These are phyloP conservation scores for Saimiri boliviensis DNA, from an alignment of 2,113 vertebrate genomes.

Conservation along the genomic window DNA sequence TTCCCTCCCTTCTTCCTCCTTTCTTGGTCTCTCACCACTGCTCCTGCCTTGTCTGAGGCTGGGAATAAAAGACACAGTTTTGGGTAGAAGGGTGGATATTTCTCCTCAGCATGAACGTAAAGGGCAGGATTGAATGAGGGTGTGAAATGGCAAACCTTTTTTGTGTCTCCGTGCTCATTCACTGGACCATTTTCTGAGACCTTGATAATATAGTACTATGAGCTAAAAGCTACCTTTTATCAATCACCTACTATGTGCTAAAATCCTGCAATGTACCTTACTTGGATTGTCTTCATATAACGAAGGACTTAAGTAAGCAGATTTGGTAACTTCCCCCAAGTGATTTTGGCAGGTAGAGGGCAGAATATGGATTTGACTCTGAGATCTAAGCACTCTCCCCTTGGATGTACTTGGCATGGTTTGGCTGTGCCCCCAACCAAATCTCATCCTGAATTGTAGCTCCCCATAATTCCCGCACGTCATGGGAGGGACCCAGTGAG, in stretches of 20 bases:
- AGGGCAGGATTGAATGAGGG: background rate
- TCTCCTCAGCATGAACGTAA: slow-evolving; percentile 13
- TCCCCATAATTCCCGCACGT: too few species aligned
- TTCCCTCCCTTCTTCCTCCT: slow-evolving; percentile 38
- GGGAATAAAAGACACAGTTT: slow-evolving; percentile 23
- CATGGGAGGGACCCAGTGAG: too few species aligned
- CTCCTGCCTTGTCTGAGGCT: background rate
- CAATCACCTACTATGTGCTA: background rate
- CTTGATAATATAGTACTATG: background rate
- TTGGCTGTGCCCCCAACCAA: too few species aligned
- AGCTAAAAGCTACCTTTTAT: background rate
- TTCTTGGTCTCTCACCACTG: background rate
- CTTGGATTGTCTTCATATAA: background rate
- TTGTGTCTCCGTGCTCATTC: background rate
- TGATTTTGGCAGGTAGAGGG: background rate
- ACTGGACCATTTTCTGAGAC: background rate
- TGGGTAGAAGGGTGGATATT: background rate
- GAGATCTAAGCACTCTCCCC: background rate
- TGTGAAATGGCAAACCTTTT: background rate
- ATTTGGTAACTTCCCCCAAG: background rate
- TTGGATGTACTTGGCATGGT: background rate
- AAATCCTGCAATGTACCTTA: background rate
- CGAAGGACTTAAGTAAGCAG: background rate
- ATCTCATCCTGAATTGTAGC: too few species aligned
- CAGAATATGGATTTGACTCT: background rate